Evolutionary conservation across 2,113 vertebrate genomes (phyloP).

Genomic region (Galeopterus variegatus): DNA sequence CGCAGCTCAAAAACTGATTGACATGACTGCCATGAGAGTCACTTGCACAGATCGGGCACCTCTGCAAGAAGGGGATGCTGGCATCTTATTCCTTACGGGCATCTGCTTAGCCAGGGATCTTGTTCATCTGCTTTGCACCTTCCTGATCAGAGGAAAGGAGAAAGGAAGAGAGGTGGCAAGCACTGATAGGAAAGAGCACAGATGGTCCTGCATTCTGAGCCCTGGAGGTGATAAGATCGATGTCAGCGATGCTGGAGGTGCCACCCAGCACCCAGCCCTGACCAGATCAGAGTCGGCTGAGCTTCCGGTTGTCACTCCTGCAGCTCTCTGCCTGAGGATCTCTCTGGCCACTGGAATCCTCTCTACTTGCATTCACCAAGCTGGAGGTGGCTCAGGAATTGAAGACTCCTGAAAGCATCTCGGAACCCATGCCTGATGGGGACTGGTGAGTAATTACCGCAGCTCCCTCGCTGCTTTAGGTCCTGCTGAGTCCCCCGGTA

Average conservation of each 20-base stretch:
- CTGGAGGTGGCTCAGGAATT: background rate
- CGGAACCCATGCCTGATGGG: too few species aligned
- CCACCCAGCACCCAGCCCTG: background rate
- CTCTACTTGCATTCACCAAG: background rate
- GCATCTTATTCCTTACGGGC: background rate
- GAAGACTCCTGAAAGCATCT: background rate
- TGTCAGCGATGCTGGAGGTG: background rate
- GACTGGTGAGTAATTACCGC: too few species aligned
- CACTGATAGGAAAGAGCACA: too few species aligned
- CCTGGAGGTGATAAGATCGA: background rate
- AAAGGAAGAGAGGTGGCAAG: background rate
- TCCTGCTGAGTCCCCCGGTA: background rate
- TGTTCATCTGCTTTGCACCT: background rate
- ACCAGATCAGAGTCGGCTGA: too few species aligned
- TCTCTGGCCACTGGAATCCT: background rate
- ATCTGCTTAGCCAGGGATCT: background rate
- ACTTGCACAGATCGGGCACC: background rate
- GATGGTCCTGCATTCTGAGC: background rate
- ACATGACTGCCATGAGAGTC: background rate
- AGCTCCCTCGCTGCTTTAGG: background rate
- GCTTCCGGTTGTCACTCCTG: background rate
- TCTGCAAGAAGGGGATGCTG: background rate
- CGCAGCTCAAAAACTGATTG: background rate
- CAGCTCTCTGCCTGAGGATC: background rate
- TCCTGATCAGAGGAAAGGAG: background rate